A percentile compares a stretch with the other conserved stretches of the same genome.
These are phyloP conservation scores for Coccyzus lansbergi DNA, from an alignment of 2,797 vertebrate species.

Conservation along the genomic window DNA sequence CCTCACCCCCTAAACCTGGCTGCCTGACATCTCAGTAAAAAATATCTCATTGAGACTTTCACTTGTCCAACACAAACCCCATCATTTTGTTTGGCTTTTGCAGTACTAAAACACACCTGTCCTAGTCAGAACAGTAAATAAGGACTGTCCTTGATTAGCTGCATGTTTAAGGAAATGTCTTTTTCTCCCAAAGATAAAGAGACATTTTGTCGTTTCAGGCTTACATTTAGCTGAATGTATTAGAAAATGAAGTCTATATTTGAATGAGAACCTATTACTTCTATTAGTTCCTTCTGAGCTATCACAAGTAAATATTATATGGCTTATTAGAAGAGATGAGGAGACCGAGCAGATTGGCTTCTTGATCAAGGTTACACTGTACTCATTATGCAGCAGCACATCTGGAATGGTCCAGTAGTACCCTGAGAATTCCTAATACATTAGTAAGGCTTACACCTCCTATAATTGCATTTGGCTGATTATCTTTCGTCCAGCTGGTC, in stretches of 20 bases:
- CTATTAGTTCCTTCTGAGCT: constrained; percentile 54
- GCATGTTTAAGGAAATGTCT: not conserved
- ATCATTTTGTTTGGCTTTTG: not conserved
- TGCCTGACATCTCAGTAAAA: not conserved
- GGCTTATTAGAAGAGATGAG: constrained; percentile 54
- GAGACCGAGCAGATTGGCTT: constrained; percentile 1
- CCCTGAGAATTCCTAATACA: constrained; percentile 76
- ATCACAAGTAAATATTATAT: constrained; percentile 54
- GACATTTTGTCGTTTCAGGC: constrained; percentile 33
- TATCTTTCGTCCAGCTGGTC: constrained; percentile 81
- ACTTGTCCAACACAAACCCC: not conserved
- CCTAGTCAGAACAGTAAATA: not conserved
- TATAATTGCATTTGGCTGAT: constrained; percentile 78
- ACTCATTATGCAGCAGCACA: constrained; percentile 74
- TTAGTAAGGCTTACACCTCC: constrained; percentile 74
- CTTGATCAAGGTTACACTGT: constrained; percentile 71
- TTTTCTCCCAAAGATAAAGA: constrained; percentile 5
- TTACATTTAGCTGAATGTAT: constrained; percentile 4
- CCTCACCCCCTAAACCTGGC: fast-evolving
- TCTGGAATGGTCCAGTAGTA: constrained; percentile 71
- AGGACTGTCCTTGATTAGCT: not conserved
- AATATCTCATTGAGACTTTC: not conserved
- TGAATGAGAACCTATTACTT: constrained; percentile 59
- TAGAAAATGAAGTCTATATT: constrained; percentile 58
- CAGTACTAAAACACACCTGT: not conserved